phyloP scores from a whole-genome alignment of 1,140 invertebrate species.

The Psix sp. region DNA sequence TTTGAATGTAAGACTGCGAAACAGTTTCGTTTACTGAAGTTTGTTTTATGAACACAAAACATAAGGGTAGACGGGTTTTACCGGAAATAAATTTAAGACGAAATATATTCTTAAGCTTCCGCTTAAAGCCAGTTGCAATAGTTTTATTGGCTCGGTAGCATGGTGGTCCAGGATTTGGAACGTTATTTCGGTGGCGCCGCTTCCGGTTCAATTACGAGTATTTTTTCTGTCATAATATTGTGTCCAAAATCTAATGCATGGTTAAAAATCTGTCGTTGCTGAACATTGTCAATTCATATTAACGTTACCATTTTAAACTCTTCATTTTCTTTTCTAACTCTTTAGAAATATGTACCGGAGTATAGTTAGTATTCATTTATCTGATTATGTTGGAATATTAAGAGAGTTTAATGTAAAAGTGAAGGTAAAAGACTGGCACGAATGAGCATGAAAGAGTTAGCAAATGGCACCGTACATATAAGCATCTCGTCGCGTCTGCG shows the following conservation, averaged over 20 bases:
- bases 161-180: slow-evolving; percentile 34
- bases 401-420: slow-evolving; percentile 19
- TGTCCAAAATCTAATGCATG: too few species aligned
- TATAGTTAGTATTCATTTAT: too few species aligned
- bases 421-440: slow-evolving; percentile 8
- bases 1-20: neutral
- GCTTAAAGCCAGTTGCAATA: slow-evolving; percentile 24
- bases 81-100: slow-evolving; percentile 18
- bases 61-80: slow-evolving; percentile 11
- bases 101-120: slow-evolving; percentile 45
- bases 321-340: too few species aligned
- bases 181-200: slow-evolving; percentile 30
- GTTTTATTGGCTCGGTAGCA: slow-evolving; percentile 30
- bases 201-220: slow-evolving; percentile 28
- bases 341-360: too few species aligned
- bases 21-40: slow-evolving; percentile 2
- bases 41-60: neutral
- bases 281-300: neutral
- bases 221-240: slow-evolving; percentile 6
- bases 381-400: too few species aligned
- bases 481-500: slow-evolving; percentile 31
- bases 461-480: slow-evolving; percentile 39
- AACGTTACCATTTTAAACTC: too few species aligned
- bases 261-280: neutral
- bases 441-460: slow-evolving; percentile 30